Base-by-base conservation (phyloP, 2,113 vertebrate genomes). In the Colossoma macropomum region DNA sequence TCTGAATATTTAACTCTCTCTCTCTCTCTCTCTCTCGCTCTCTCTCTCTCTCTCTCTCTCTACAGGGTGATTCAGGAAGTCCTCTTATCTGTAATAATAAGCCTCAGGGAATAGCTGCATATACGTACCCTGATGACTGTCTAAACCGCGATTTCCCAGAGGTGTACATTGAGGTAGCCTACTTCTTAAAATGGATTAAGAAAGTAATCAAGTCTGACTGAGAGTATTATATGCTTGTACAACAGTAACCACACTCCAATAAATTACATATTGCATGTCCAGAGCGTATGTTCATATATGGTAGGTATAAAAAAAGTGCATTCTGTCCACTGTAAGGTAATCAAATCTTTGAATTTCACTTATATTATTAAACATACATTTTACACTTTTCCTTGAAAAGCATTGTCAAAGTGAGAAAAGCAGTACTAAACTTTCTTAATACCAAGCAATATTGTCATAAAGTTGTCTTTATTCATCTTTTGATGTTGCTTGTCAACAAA, bases 21-120 rank as follows among this genome's bases (percentile, higher is more conserved):
- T 45, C 41, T 45, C 9, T 45, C 9, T 45, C 34, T 38, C 34
- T 38, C 34, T 38, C 34, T 38, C 34, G 3, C 34, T 38, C 34
- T 38, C 34, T 38, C 13, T 75, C 48, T 73, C 16, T 17, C 13
- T 75, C 34, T 74, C 25, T 80, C 17, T 81, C 25, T 72, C 38
- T 80, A 5, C 56, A 87, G 87, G 85, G 85, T 65, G 87, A 88
- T 65, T 87, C 85, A 50, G 87, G 87, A 11, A 83, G 85, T 78
- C 87, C 87, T 45, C 74, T 87, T 1, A 7, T 88, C 23, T 88
- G 87, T 71, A 21, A 83, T 0, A 66, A 73, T 21, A 6, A 27
- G 65, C 21, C 71, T 75, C n/a, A 71, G 38, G 87, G 85, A 41
- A 52, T 87, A 15, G 83, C 69, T 59, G 78, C 85, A 21, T 88